These are phyloP conservation scores for Bovichtus diacanthus DNA, from an alignment of 2,797 vertebrate genomes.

Conservation along the genomic window DNA sequence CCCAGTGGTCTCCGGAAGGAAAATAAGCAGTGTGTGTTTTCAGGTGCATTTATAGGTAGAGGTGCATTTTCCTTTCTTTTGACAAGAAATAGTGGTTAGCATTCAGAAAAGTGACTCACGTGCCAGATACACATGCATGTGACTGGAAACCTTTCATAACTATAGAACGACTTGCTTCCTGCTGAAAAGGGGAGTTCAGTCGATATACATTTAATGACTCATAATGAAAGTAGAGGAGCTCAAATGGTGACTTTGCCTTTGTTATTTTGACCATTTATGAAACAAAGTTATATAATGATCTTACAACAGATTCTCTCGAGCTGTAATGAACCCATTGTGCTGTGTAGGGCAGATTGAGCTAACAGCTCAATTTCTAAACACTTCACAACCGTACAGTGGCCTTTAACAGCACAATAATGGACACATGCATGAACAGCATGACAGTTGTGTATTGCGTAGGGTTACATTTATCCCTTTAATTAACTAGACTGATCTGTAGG, in stretches of 20 bases:
- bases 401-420: not conserved
- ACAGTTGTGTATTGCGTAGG: not conserved
- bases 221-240: not conserved
- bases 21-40: constrained; percentile 4
- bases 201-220: not conserved
- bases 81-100: not conserved
- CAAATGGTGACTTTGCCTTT: not conserved
- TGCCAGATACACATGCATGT: not conserved
- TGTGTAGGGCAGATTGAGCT: not conserved
- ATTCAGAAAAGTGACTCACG: constrained; percentile 15
- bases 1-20: not conserved
- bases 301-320: constrained; percentile 1
- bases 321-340: not conserved
- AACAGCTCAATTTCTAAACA: constrained; percentile 2
- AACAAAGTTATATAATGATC: not conserved
- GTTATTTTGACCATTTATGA: constrained; percentile 1
- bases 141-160: not conserved
- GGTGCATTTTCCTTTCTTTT: constrained; percentile 21
- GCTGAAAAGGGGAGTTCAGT: not conserved
- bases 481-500: constrained; percentile 30
- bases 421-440: not conserved
- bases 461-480: constrained; percentile 19
- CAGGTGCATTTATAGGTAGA: not conserved
- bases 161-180: not conserved
- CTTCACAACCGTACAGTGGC: not conserved